Conservation (phyloP, 92 coral and sea anemone species). For the Siderastrea radians region DNA sequence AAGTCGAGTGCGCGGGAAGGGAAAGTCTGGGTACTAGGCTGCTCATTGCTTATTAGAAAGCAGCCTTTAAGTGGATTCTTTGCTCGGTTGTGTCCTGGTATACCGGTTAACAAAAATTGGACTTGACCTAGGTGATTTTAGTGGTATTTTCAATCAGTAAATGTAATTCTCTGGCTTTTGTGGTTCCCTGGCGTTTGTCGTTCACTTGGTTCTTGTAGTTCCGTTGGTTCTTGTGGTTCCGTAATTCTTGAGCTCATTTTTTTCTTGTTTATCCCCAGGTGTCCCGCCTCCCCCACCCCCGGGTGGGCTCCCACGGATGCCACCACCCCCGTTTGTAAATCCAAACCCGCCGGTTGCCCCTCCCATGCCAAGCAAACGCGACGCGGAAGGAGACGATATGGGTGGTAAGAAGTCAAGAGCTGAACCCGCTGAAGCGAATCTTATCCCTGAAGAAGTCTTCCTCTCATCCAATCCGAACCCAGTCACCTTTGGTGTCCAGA, state of each 20-base stretch:
- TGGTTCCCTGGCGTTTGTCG: too few relatives aligned
- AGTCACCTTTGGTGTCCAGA: slow-evolving; percentile 91
- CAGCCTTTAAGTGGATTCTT: too few relatives aligned
- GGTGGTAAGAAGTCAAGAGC: slow-evolving; percentile 88
- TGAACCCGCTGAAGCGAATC: slow-evolving; percentile 94
- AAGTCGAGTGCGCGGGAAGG: too few relatives aligned
- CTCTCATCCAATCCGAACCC: slow-evolving; percentile 79
- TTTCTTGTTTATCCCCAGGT: slow-evolving; percentile 39
- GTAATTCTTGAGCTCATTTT: neutral
- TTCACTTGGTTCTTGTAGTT: too few relatives aligned
- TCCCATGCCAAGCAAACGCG: slow-evolving; percentile 75
- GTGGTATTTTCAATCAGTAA: too few relatives aligned
- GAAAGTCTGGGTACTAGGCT: too few relatives aligned
- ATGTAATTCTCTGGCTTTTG: too few relatives aligned
- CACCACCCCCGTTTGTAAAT: slow-evolving; percentile 84
- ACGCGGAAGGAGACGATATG: slow-evolving; percentile 80
- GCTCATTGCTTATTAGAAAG: too few relatives aligned
- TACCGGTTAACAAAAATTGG: too few relatives aligned
- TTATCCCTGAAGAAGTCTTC: slow-evolving; percentile 90
- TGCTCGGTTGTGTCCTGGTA: too few relatives aligned
- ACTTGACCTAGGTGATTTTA: too few relatives aligned
- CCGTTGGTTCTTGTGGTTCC: too few relatives aligned
- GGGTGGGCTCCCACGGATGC: slow-evolving; percentile 84
- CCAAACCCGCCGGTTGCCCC: slow-evolving; percentile 91
- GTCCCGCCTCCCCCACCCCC: slow-evolving; percentile 82